These are phyloP conservation scores for Lasioglossum vierecki DNA, from an alignment of 2,888 invertebrate genomes.

Conservation along the genomic window DNA sequence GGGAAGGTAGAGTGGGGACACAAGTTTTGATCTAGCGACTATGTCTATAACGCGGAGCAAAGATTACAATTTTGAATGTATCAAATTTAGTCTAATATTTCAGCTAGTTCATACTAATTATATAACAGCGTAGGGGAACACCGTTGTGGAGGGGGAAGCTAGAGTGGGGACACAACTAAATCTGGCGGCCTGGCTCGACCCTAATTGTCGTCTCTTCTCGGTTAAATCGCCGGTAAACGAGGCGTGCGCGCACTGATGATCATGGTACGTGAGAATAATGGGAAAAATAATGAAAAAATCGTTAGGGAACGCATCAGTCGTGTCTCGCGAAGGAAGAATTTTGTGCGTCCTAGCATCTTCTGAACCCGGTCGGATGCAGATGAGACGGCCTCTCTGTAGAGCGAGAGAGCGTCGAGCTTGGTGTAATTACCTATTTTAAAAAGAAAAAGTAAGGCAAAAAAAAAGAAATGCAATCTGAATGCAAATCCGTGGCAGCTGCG, in stretches of 20 bases:
- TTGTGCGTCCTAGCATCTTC: conserved; percentile 39
- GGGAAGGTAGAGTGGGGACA: too few relatives aligned
- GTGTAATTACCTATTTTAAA: conserved; percentile 78
- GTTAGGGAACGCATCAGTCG: conserved; percentile 11
- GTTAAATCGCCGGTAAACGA: neutral
- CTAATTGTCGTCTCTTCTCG: neutral
- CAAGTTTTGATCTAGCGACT: too few relatives aligned
- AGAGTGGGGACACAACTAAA: too few relatives aligned
- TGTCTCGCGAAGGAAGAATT: conserved; percentile 16
- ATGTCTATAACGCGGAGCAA: too few relatives aligned
- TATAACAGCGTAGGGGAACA: too few relatives aligned
- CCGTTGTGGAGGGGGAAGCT: too few relatives aligned
- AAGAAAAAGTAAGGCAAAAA: conserved; percentile 45
- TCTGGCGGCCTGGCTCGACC: neutral
- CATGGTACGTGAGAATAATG: conserved; percentile 10
- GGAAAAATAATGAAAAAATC: conserved; percentile 44
- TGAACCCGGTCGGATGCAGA: conserved; percentile 51
- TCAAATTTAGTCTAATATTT: too few relatives aligned
- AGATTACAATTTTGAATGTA: too few relatives aligned
- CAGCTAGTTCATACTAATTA: too few relatives aligned
- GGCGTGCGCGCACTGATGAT: conserved; percentile 29
- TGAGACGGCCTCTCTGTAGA: conserved; percentile 52
- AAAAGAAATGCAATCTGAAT: conserved; percentile 81
- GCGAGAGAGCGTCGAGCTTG: conserved; percentile 37
- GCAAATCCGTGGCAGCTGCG: conserved; percentile 81